Conservation (phyloP, 2,113 vertebrate species). For the Noctilio leporinus region DNA sequence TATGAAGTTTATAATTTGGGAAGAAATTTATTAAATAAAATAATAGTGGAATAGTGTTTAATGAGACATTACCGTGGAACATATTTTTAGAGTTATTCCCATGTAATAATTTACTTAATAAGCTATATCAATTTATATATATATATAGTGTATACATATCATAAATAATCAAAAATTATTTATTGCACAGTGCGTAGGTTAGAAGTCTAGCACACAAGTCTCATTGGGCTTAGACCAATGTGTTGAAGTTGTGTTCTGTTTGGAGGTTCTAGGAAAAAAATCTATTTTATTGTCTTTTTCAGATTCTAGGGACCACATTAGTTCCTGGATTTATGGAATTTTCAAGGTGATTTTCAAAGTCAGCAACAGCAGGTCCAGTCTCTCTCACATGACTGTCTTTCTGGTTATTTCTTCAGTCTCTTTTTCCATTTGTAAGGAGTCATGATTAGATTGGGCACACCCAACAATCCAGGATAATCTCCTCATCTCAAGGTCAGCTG, state of each 20-base stretch:
- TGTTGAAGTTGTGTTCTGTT: neutral
- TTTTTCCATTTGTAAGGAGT: neutral
- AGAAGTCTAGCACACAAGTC: neutral
- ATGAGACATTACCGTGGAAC: neutral
- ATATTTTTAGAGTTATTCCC: neutral
- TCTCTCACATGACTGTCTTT: neutral
- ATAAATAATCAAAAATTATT: neutral
- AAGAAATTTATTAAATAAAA: constrained; percentile 16
- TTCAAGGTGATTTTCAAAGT: neutral
- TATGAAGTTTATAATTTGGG: neutral
- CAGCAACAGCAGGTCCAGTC: neutral
- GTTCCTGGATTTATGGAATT: neutral
- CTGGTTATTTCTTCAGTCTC: neutral
- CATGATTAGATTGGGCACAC: neutral
- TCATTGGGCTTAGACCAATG: neutral
- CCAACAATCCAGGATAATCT: neutral
- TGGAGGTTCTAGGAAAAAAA: neutral
- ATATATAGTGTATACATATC: neutral
- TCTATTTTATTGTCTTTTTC: neutral
- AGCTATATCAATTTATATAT: neutral
- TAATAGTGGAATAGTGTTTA: neutral
- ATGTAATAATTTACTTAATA: neutral
- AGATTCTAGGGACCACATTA: neutral
- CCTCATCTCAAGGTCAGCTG: neutral
- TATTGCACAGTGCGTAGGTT: neutral